phyloP scores from a whole-genome alignment of 2,797 vertebrate genomes.

The Semotilus atromaculatus region DNA sequence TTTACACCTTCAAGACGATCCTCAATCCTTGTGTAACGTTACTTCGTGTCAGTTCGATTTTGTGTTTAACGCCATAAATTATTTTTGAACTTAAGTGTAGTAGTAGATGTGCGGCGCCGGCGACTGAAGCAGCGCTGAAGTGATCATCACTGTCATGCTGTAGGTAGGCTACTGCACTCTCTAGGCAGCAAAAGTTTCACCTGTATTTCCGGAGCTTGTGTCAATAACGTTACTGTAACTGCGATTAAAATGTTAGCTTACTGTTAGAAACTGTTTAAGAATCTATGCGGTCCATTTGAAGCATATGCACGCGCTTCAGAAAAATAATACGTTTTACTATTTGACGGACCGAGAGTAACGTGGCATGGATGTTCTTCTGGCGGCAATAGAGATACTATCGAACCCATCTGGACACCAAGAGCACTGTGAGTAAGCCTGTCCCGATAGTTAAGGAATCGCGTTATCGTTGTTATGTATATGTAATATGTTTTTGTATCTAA shows the following conservation, averaged over 20 bases:
- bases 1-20: not conserved
- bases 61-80: not conserved
- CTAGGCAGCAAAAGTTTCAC: not conserved
- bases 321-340: not conserved
- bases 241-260: not conserved
- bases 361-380: slow-evolving; percentile 35
- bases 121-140: not conserved
- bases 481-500: not conserved
- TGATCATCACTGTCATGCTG: not conserved
- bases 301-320: not conserved
- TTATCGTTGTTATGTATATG: not conserved
- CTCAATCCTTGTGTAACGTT: not conserved
- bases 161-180: not conserved
- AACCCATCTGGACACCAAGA: slow-evolving; percentile 25
- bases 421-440: slow-evolving; percentile 5
- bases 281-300: not conserved
- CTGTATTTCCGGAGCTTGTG: not conserved
- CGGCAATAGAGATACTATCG: slow-evolving; percentile 34
- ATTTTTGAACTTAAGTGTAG: not conserved
- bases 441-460: not conserved
- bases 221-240: not conserved
- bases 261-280: not conserved
- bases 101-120: not conserved
- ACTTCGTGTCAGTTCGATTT: not conserved
- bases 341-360: not conserved